Conservation (phyloP, 2,888 invertebrate genomes). For the Atherix ibis region DNA sequence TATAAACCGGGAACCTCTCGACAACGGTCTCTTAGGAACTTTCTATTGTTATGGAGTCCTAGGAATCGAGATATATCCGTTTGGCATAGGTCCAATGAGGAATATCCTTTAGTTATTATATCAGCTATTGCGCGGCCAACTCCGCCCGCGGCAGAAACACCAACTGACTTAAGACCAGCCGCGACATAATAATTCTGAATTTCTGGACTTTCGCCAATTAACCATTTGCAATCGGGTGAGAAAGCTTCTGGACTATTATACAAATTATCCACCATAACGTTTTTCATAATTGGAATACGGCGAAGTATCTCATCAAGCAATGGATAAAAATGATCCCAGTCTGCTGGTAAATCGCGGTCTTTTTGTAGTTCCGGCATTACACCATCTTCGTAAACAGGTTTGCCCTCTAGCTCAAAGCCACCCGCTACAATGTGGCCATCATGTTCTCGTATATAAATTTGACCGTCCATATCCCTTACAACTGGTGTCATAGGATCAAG, state of each 20-base stretch:
- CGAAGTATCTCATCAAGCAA: constrained; percentile 70
- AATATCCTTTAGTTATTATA: constrained; percentile 66
- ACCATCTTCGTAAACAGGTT: constrained; percentile 75
- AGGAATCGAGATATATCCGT: constrained; percentile 80
- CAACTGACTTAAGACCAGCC: constrained; percentile 91
- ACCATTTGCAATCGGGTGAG: constrained; percentile 93
- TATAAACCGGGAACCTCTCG: constrained; percentile 82
- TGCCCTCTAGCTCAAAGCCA: constrained; percentile 81
- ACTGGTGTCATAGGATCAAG: constrained; percentile 74
- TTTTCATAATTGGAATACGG: constrained; percentile 63
- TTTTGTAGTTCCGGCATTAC: constrained; percentile 43
- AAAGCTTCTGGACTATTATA: constrained; percentile 88
- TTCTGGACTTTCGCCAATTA: constrained; percentile 88
- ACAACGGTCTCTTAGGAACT: constrained; percentile 79
- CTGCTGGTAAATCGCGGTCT: constrained; percentile 58
- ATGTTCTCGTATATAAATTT: constrained; percentile 72
- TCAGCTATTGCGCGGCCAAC: constrained; percentile 84
- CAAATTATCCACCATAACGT: constrained; percentile 60
- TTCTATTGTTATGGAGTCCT: constrained; percentile 85
- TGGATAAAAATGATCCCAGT: constrained; percentile 95
- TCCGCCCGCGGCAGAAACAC: constrained; percentile 89
- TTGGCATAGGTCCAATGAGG: constrained; percentile 72
- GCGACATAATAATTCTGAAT: constrained; percentile 81
- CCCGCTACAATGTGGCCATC: constrained; percentile 75
- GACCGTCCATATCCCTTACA: constrained; percentile 73